phyloP scores from a whole-genome alignment of 2,797 vertebrate species.

The Erithacus rubecula region DNA sequence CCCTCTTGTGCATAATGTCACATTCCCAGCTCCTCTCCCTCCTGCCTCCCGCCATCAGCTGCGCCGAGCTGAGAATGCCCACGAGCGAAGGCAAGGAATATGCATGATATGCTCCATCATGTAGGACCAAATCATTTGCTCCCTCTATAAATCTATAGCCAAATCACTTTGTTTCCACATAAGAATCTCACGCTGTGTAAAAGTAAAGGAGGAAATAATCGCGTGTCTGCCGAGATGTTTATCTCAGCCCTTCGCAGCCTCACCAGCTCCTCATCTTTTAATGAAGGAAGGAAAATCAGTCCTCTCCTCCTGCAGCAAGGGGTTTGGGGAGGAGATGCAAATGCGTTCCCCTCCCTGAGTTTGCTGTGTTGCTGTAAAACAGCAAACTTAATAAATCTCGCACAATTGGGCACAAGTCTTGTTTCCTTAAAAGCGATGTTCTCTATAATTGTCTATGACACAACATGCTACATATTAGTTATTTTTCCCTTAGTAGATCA shows the following conservation, averaged over 20 bases:
- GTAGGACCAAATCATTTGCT: constrained; percentile 63
- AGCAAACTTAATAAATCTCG: constrained; percentile 58
- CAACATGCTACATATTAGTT: constrained; percentile 53
- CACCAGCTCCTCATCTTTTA: constrained; percentile 25
- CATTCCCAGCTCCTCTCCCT: constrained; percentile 47
- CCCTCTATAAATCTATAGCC: constrained; percentile 62
- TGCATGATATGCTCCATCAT: constrained; percentile 66
- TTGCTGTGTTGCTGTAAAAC: constrained; percentile 43
- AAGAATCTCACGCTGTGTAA: constrained; percentile 56
- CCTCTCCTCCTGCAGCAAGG: not conserved
- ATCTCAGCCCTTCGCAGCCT: constrained; percentile 20
- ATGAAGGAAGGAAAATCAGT: constrained; percentile 26
- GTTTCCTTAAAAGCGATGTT: constrained; percentile 68
- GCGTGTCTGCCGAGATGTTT: constrained; percentile 38
- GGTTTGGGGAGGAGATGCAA: constrained; percentile 24
- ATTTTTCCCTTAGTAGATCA: constrained; percentile 63
- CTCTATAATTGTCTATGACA: constrained; percentile 69
- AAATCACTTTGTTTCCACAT: constrained; percentile 61
- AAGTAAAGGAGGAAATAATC: constrained; percentile 57
- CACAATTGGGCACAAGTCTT: constrained; percentile 65
- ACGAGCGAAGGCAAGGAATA: constrained; percentile 48
- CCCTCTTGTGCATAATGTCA: constrained; percentile 57
- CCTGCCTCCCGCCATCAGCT: constrained; percentile 47
- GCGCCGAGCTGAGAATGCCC: constrained; percentile 51
- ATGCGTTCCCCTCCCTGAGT: constrained; percentile 43